Percentiles rank a stretch among this genome's conserved stretches.
Evolutionary conservation across 1,140 invertebrate genomes (phyloP).

Genomic region (Drosophila fuyamai): DNA sequence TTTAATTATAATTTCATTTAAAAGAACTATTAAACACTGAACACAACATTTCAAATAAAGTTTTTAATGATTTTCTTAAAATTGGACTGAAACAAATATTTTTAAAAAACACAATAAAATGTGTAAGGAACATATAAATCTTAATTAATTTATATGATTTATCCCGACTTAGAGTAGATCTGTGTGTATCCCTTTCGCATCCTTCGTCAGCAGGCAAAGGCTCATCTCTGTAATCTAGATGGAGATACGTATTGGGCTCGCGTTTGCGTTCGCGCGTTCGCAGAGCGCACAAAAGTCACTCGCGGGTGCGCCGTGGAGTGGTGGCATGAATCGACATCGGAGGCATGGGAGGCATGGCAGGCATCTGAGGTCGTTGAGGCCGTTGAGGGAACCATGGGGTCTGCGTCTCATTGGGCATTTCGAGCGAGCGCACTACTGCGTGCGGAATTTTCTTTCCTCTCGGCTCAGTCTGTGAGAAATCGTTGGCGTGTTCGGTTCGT

Average conservation of each 20-base stretch:
- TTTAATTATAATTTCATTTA: background rate
- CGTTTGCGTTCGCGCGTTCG: conserved; percentile 41
- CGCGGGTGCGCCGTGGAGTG: conserved; percentile 77
- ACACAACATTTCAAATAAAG: no score
- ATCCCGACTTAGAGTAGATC: background rate
- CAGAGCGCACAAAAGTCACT: conserved; percentile 70
- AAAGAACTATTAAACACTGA: background rate
- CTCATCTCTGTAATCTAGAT: conserved; percentile 78
- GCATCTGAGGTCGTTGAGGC: conserved; percentile 23
- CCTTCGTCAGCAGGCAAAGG: conserved; percentile 7
- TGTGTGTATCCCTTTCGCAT: conserved; percentile 7
- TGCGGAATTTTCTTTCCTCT: conserved; percentile 76
- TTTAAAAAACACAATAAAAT: no score
- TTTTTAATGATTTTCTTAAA: no score
- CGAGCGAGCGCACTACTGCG: conserved; percentile 64
- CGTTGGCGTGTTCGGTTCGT: conserved; percentile 63
- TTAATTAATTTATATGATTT: background rate
- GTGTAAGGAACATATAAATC: background rate
- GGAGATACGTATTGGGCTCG: conserved; percentile 71
- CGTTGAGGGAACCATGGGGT: conserved; percentile 21
- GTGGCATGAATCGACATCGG: conserved; percentile 31
- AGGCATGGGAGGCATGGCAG: conserved; percentile 9
- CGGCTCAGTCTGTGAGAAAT: conserved; percentile 78
- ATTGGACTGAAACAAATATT: no score
- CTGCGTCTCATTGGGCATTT: conserved; percentile 57